phyloP scores from a whole-genome alignment of 2,113 vertebrate species.

The Semnornis frantzii region DNA sequence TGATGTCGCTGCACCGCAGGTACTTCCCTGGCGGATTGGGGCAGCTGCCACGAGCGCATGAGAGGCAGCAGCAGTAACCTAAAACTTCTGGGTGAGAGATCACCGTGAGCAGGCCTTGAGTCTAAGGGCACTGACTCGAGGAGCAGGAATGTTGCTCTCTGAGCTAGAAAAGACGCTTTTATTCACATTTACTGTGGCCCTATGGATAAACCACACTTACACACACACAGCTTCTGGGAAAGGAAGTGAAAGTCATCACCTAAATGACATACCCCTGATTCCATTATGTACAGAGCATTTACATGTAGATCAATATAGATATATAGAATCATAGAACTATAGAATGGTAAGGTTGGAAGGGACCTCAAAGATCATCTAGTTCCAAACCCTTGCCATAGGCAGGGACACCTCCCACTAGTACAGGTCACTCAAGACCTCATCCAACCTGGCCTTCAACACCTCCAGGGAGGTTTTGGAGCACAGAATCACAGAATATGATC shows the following conservation, averaged over 20 bases:
- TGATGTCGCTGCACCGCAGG: background rate
- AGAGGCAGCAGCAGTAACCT: background rate
- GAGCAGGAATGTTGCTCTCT: background rate
- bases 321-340: too few species aligned
- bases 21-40: background rate
- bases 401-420: too few species aligned
- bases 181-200: background rate
- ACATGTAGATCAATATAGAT: too few species aligned
- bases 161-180: background rate
- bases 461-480: too few species aligned
- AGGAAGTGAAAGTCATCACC: background rate
- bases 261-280: background rate
- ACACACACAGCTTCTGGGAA: background rate
- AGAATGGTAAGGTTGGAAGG: too few species aligned
- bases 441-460: too few species aligned
- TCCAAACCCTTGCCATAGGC: too few species aligned
- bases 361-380: too few species aligned
- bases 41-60: background rate
- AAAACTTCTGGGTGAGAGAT: slow-evolving; percentile 37
- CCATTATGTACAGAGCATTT: background rate
- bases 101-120: background rate
- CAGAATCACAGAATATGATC: too few species aligned
- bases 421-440: too few species aligned
- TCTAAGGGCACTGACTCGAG: background rate
- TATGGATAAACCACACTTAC: background rate